Conservation (phyloP, 2,113 vertebrate species). For the Australoheros scitulus region DNA sequence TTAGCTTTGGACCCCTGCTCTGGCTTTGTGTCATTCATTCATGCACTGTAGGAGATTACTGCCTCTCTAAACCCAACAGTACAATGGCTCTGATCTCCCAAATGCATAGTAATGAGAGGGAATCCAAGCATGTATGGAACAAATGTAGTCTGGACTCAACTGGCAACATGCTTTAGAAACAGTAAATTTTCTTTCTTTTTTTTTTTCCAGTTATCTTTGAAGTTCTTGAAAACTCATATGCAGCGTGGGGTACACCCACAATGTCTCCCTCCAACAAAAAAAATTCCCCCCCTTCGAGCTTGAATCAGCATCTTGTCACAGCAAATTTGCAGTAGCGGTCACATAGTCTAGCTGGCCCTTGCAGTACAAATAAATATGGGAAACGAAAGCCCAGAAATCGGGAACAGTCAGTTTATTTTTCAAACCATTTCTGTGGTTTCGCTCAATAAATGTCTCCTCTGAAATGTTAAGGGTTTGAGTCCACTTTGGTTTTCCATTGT, state of each 20-base stretch:
- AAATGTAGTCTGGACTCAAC: conserved; percentile 37
- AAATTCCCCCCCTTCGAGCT: conserved; percentile 7
- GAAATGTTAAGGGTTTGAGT: conserved; percentile 55
- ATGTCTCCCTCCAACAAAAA: neutral
- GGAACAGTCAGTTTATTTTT: conserved; percentile 63
- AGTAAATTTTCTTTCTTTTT: neutral
- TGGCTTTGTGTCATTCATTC: conserved; percentile 33
- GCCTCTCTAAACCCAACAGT: conserved; percentile 28
- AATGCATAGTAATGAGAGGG: conserved; percentile 56
- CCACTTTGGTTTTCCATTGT: conserved; percentile 65
- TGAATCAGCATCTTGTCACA: conserved; percentile 67
- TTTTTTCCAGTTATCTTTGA: conserved; percentile 5
- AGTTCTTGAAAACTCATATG: neutral
- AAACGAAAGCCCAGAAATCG: conserved; percentile 51
- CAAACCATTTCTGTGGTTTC: conserved; percentile 63
- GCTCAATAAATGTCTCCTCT: conserved; percentile 58
- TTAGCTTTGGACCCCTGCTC: conserved; percentile 21
- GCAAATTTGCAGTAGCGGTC: conserved; percentile 43
- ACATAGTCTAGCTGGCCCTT: conserved; percentile 25
- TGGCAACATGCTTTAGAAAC: neutral
- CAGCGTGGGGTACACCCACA: neutral
- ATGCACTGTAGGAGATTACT: conserved; percentile 18
- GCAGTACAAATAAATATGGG: conserved; percentile 66
- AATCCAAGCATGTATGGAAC: conserved; percentile 45
- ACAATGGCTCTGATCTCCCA: conserved; percentile 46